phyloP scores from a whole-genome alignment of 1,140 invertebrate genomes.

The Steinernema feltiae region DNA sequence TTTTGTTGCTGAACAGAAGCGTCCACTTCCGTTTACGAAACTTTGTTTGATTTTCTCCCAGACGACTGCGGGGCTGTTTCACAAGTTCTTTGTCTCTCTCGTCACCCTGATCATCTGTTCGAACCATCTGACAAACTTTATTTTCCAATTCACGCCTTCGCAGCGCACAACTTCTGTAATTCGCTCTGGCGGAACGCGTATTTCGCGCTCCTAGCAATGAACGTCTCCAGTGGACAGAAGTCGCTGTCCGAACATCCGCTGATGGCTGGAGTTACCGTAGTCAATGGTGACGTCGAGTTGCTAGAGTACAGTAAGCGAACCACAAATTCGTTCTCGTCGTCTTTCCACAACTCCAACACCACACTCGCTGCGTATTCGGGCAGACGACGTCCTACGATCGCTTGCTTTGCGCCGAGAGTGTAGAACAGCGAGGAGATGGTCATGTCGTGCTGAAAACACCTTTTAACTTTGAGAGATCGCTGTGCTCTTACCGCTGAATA shows the following conservation, averaged over 20 bases:
- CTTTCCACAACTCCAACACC: neutral
- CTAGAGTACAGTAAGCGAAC: neutral
- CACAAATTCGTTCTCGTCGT: neutral
- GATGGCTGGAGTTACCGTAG: neutral
- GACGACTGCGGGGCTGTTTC: too few relatives aligned
- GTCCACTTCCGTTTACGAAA: too few relatives aligned
- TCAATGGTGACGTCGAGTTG: neutral
- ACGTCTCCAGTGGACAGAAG: neutral
- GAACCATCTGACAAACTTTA: too few relatives aligned
- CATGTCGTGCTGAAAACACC: neutral
- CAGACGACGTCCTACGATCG: neutral
- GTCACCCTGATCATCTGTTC: too few relatives aligned
- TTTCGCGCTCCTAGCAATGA: too few relatives aligned
- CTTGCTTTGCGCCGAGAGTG: neutral
- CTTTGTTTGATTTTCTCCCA: too few relatives aligned
- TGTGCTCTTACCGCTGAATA: neutral
- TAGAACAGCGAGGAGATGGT: neutral
- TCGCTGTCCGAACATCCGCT: neutral
- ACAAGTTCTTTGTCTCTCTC: too few relatives aligned
- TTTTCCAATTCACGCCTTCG: too few relatives aligned
- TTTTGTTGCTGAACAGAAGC: too few relatives aligned
- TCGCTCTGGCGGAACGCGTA: too few relatives aligned
- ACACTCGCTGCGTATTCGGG: constrained; percentile 11
- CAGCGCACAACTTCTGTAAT: too few relatives aligned
- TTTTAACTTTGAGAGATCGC: neutral